Percentiles rank a stretch among this genome's conserved stretches.
phyloP scores from a whole-genome alignment of 2,113 vertebrate genomes.

The Genyomyrus donnyi region DNA sequence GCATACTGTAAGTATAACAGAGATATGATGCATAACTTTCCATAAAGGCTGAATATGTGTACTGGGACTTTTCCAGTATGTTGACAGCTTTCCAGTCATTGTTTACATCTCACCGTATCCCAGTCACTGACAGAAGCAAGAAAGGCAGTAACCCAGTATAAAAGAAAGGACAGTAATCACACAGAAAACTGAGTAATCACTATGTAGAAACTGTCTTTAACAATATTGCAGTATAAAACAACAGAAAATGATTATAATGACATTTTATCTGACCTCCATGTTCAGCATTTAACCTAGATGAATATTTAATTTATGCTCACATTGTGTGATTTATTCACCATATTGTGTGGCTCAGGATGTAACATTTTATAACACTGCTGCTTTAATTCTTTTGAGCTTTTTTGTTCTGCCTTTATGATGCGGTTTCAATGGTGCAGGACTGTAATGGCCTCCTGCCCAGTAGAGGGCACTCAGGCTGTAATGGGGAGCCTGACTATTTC shows the following conservation, averaged over 20 bases:
- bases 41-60: neutral
- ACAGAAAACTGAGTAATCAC: neutral
- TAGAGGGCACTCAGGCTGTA: too few relatives aligned
- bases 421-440: neutral
- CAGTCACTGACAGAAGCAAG: too few relatives aligned
- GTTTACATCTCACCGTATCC: neutral
- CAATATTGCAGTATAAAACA: neutral
- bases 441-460: neutral
- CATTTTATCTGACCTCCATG: neutral
- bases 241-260: neutral
- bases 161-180: too few relatives aligned
- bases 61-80: neutral
- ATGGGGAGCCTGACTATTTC: too few relatives aligned
- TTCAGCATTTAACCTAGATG: neutral
- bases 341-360: neutral
- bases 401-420: neutral
- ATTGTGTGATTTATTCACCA: neutral
- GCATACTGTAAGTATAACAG: neutral
- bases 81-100: neutral
- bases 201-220: neutral
- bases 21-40: neutral
- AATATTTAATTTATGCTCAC: neutral
- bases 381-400: neutral
- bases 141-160: too few relatives aligned
- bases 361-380: neutral